These are phyloP conservation scores for Chloroceryle inda DNA, from an alignment of 2,797 vertebrate species.

Conservation along the genomic window DNA sequence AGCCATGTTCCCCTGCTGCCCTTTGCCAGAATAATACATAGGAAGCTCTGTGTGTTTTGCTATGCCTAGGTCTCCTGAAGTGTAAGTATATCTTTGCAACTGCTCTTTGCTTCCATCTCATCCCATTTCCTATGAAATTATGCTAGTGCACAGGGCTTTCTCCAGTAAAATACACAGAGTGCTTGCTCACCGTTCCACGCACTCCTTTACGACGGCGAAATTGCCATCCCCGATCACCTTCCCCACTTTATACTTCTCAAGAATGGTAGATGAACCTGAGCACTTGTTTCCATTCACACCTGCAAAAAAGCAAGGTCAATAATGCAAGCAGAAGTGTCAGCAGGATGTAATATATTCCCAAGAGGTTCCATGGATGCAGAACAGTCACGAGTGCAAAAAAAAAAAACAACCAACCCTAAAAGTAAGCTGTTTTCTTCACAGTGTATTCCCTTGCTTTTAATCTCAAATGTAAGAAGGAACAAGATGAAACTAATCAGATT, in stretches of 20 bases:
- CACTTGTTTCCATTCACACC: slow-evolving; percentile 92
- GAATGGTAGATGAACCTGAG: slow-evolving; percentile 82
- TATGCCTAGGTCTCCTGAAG: background rate
- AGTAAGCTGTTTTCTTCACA: background rate
- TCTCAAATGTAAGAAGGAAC: background rate
- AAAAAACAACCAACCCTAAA: background rate
- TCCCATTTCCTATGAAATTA: background rate
- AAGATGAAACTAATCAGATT: background rate
- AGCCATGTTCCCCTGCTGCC: background rate
- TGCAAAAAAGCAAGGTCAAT: slow-evolving; percentile 37
- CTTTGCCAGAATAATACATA: background rate
- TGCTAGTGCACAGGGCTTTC: background rate
- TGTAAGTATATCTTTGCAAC: background rate
- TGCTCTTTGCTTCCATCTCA: background rate
- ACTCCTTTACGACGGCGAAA: slow-evolving; percentile 97
- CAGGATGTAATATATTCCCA: background rate
- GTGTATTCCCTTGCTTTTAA: background rate
- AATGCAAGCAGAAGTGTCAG: background rate
- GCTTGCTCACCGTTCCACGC: slow-evolving; percentile 89
- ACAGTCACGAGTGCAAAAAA: background rate
- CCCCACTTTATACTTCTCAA: slow-evolving; percentile 94
- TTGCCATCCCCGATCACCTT: slow-evolving; percentile 98
- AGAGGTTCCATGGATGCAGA: background rate
- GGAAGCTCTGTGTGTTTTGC: background rate
- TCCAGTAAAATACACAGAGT: background rate